Evolutionary conservation across 1,140 invertebrate genomes (phyloP), one percentile per base, ranked within the genome.

Genomic region (Drosophila lacertosa): DNA sequence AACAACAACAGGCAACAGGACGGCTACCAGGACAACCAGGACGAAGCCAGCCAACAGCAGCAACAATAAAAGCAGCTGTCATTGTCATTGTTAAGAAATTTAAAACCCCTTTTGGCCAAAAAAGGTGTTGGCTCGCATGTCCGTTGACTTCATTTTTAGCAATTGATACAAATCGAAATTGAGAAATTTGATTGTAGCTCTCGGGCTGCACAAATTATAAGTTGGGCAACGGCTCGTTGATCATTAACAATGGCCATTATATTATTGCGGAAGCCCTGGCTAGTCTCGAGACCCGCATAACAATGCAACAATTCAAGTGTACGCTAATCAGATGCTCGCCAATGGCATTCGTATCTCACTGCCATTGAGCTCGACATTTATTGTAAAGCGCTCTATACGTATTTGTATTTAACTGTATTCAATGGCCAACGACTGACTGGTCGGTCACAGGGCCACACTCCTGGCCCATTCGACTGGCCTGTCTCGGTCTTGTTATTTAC

Each of bases 131-230:
- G 51, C n/a, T 54, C n/a, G 73, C 77, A 86, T 69, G 80, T 65
- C 72, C 70, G 53, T 68, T 39, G 59, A 77, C 68, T 73, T 73
- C 76, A 76, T 84, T 60, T 60, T 48, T 29, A 26, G 29, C 40
- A 26, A 51, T 50, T 53, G 82, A 88, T 88, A 78, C 67, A 67
- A 82, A 88, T 88, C 82, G 26, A 88, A 75, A 82, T 88, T 66
- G 42, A 59, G 50, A 57, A 69, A 63, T 72, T 86, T 88, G 77
- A 86, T 88, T 80, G 74, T 63, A 55, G 18, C 26, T 40, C 26
- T 40, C 70, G 50, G 53, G 47, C 24, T 22, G 18, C 47, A 53
- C 15, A 39, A 86, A 82, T 80, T 88, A 88, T 82, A 86, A 88
- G 72, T 76, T 88, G 55, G 33, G 6, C 35, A 72, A 51, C 55